phyloP scores from a whole-genome alignment of 2,797 vertebrate species.

The Fundulus diaphanus region DNA sequence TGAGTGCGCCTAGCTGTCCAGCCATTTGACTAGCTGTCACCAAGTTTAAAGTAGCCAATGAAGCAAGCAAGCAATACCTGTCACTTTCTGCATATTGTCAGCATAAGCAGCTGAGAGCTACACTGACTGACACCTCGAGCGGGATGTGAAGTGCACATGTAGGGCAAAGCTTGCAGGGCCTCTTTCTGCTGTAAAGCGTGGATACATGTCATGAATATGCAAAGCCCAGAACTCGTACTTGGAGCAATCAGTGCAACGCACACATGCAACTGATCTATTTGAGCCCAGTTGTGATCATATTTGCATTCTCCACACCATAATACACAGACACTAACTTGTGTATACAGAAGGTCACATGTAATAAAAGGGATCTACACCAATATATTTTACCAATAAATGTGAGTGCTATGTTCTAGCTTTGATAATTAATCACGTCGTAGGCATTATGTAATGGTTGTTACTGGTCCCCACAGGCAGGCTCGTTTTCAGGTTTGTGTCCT shows the following conservation, averaged over 20 bases:
- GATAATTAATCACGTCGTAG: slow-evolving; percentile 56
- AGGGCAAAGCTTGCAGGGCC: slow-evolving; percentile 32
- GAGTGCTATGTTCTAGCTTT: slow-evolving; percentile 25
- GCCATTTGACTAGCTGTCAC: slow-evolving; percentile 75
- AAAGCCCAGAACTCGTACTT: slow-evolving; percentile 3
- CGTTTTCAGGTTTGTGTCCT: slow-evolving; percentile 23
- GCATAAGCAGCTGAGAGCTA: slow-evolving; percentile 40
- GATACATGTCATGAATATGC: slow-evolving; percentile 41
- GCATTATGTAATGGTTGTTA: slow-evolving; percentile 54
- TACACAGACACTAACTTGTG: slow-evolving; percentile 14
- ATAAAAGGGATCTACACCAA: slow-evolving; percentile 39
- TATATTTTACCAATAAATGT: slow-evolving; percentile 15
- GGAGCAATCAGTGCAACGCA: not conserved
- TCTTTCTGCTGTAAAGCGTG: slow-evolving; percentile 7
- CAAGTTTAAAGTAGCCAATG: slow-evolving; percentile 69
- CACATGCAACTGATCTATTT: slow-evolving; percentile 2
- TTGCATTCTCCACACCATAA: slow-evolving; percentile 14
- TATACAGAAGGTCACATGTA: slow-evolving; percentile 37
- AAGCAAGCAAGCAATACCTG: slow-evolving; percentile 68
- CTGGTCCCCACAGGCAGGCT: slow-evolving; percentile 26
- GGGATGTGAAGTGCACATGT: slow-evolving; percentile 52
- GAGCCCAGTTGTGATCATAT: slow-evolving; percentile 6
- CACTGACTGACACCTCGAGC: slow-evolving; percentile 56
- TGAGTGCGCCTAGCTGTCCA: slow-evolving; percentile 66
- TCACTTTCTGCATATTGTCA: slow-evolving; percentile 63